Base-by-base conservation (phyloP, 2,113 vertebrate genomes). In the Myotis lucifugus region DNA sequence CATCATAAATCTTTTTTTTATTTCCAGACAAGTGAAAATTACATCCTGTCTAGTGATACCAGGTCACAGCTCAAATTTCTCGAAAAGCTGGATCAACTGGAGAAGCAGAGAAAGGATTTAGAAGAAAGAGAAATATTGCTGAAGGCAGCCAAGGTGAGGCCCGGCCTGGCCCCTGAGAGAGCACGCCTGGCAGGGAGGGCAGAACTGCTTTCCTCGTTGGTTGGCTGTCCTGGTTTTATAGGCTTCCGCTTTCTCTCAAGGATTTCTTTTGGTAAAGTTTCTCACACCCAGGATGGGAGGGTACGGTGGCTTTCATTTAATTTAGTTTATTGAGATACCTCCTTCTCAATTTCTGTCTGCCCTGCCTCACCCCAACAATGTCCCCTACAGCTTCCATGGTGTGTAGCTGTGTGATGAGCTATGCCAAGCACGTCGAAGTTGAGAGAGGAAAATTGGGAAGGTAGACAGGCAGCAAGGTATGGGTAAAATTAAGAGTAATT, bases 51-150 rank as follows among this genome's bases (percentile, higher is more conserved):
- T 81, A 99, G 95, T 92, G 99, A 99, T 85, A 98, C 98, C 4
- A 99, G 99, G 81, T 98, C 99, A 91, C 99, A 99, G 93, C 98
- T 99, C 94, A 99, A 97, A 91, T 99, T 99, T 97, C 98, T 99
- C 83, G 99, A 99, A 97, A 99, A 99, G 88, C 98, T 99, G 8
- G 99, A 99, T 97, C 98, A 98, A 66, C 93, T 99, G 85, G 99
- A 99, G 96, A 99, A 99, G 93, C 98, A 98, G 94, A 98, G 98
- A 74, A 99, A 98, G 70, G 98, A 99, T 84, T 99, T 99, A 94
- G 99, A 99, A 96, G 99, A 99, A 97, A 98, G 98, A 88, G 99
- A 99, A 96, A 98, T 98, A 76, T 95, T 99, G 88, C 98, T 99
- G 84, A 99, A 98, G 94, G 98, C 98, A 96, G 99, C 99, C 87